phyloP scores from a whole-genome alignment of 2,888 invertebrate genomes.

The Pasiphila rectangulata region DNA sequence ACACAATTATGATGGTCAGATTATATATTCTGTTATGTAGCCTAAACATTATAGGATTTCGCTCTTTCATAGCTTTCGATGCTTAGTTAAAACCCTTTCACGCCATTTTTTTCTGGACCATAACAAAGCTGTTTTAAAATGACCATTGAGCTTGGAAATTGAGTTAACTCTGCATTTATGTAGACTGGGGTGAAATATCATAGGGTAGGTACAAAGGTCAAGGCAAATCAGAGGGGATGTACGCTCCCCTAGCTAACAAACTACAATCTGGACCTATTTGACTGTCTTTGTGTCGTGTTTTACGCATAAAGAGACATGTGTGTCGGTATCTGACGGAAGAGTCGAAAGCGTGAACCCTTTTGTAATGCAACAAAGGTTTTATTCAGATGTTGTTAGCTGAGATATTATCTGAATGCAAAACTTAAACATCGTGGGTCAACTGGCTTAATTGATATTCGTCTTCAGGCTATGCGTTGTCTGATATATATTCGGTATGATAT shows the following conservation, averaged over 20 bases:
- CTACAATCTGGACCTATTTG: no score
- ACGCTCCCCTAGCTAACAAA: slow-evolving; percentile 10
- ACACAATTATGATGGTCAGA: no score
- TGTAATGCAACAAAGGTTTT: background rate
- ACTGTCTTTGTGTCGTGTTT: slow-evolving; percentile 1
- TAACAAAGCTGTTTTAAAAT: background rate
- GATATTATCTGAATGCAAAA: background rate
- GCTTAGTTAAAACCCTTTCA: no score
- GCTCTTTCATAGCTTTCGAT: no score
- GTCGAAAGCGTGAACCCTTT: slow-evolving; percentile 10
- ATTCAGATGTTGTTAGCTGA: background rate
- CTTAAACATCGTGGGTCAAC: background rate
- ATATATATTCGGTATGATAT: background rate
- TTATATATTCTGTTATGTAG: no score
- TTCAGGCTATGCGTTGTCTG: no score
- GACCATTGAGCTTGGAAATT: slow-evolving; percentile 5
- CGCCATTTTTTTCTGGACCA: no score
- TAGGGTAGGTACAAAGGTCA: slow-evolving; percentile 23
- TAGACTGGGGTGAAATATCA: slow-evolving; percentile 7
- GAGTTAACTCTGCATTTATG: slow-evolving; percentile 5
- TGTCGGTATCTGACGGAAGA: slow-evolving; percentile 8
- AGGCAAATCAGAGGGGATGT: slow-evolving; percentile 11
- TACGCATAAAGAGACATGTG: slow-evolving; percentile 6
- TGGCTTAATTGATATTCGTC: no score
- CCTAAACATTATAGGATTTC: no score